phyloP scores from a whole-genome alignment of 2,888 invertebrate species.

The Azorinus chamasolen region DNA sequence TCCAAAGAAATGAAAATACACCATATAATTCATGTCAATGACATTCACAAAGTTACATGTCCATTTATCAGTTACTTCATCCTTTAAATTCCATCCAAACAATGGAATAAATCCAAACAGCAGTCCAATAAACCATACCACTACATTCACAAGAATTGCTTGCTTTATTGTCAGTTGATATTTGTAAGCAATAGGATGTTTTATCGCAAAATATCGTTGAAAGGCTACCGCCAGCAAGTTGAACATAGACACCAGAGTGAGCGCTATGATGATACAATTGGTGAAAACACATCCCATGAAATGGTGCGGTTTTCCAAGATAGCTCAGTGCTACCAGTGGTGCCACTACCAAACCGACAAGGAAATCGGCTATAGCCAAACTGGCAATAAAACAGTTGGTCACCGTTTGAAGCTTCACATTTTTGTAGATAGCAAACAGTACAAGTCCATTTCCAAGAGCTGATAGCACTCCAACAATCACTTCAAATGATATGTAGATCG shows the following conservation, averaged over 20 bases:
- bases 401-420: slow-evolving; percentile 74
- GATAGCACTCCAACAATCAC: slow-evolving; percentile 72
- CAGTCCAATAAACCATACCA: slow-evolving; percentile 79
- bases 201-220: slow-evolving; percentile 84
- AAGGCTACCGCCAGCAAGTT: slow-evolving; percentile 82
- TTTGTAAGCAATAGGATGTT: slow-evolving; percentile 81
- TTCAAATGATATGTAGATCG: slow-evolving; percentile 76
- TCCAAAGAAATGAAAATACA: slow-evolving; percentile 85
- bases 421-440: slow-evolving; percentile 74
- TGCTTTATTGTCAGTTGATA: slow-evolving; percentile 71
- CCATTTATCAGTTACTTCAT: slow-evolving; percentile 51
- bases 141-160: slow-evolving; percentile 68
- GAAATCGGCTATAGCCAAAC: slow-evolving; percentile 80
- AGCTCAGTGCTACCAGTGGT: slow-evolving; percentile 76
- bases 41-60: slow-evolving; percentile 81
- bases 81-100: slow-evolving; percentile 83
- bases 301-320: slow-evolving; percentile 72
- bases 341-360: slow-evolving; percentile 79
- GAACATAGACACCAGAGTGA: slow-evolving; percentile 85
- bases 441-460: slow-evolving; percentile 75
- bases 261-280: slow-evolving; percentile 81
- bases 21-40: slow-evolving; percentile 84
- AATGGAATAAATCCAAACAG: slow-evolving; percentile 81
- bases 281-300: slow-evolving; percentile 82
- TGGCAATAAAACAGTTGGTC: slow-evolving; percentile 82